phyloP scores from a whole-genome alignment of 2,888 invertebrate species.

The Lithosia quadra region DNA sequence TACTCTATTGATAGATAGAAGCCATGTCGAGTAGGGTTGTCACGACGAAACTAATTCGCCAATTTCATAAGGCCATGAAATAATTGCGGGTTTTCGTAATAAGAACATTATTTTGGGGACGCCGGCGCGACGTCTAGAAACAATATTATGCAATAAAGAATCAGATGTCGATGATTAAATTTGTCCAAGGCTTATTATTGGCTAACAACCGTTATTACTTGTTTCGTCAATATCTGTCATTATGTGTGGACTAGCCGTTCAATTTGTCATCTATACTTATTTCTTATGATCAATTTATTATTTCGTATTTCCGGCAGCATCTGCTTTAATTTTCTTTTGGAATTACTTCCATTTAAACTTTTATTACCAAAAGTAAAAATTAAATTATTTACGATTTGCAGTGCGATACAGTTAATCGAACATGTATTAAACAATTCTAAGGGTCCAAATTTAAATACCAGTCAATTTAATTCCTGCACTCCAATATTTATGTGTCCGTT shows the following conservation, averaged over 20 bases:
- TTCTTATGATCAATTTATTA: conserved; percentile 46
- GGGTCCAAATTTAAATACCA: not conserved
- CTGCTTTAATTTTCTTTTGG: conserved; percentile 30
- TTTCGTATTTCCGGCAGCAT: conserved; percentile 33
- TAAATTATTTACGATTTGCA: not conserved
- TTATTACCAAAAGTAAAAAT: conserved; percentile 1
- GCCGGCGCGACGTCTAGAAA: conserved; percentile 53
- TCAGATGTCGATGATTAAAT: conserved; percentile 72
- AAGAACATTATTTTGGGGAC: conserved; percentile 71
- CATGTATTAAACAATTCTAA: not conserved
- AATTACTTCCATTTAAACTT: conserved; percentile 15
- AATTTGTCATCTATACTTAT: conserved; percentile 65
- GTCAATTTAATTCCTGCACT: not conserved
- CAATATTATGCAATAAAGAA: conserved; percentile 67
- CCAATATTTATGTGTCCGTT: not conserved
- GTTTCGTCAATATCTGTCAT: conserved; percentile 74
- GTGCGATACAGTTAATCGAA: not conserved
- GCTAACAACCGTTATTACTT: conserved; percentile 77
- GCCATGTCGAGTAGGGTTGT: conserved; percentile 72
- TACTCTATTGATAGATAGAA: conserved; percentile 64
- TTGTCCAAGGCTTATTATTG: conserved; percentile 74
- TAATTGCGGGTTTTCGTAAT: conserved; percentile 65
- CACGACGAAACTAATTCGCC: conserved; percentile 79
- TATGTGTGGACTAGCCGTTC: conserved; percentile 65
- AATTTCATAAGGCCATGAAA: conserved; percentile 75